Conservation (phyloP, 2,797 vertebrate genomes). For the Schizopygopsis pylzovi region DNA sequence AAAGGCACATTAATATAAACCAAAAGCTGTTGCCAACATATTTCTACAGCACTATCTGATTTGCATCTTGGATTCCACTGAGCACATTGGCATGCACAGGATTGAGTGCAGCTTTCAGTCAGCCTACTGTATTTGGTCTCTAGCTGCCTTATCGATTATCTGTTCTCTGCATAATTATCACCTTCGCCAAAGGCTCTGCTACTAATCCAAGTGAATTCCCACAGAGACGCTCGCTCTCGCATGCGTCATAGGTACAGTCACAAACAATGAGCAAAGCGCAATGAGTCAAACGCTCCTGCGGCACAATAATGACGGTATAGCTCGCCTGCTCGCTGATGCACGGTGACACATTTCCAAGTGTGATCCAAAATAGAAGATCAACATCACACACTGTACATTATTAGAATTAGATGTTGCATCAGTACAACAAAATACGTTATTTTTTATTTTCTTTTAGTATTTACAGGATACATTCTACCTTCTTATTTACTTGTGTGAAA, state of each 20-base stretch:
- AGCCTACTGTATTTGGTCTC: conserved; percentile 47
- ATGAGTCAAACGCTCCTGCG: conserved; percentile 27
- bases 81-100: conserved; percentile 2
- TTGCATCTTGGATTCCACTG: conserved; percentile 18
- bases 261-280: not conserved
- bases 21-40: conserved; percentile 14
- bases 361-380: conserved; percentile 2
- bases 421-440: conserved; percentile 1
- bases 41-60: not conserved
- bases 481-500: conserved; percentile 6
- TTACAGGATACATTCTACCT: not conserved
- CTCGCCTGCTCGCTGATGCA: conserved; percentile 16
- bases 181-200: conserved; percentile 21
- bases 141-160: conserved; percentile 49
- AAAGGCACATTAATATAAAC: conserved; percentile 22
- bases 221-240: not conserved
- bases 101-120: conserved; percentile 25
- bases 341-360: conserved; percentile 33
- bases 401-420: not conserved
- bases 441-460: not conserved
- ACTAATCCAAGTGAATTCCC: conserved; percentile 35
- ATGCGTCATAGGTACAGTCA: conserved; percentile 24
- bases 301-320: conserved; percentile 42
- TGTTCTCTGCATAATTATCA: conserved; percentile 48
- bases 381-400: conserved; percentile 6